Conservation (phyloP, 2,888 invertebrate species). For the Agrochola lychnidis region DNA sequence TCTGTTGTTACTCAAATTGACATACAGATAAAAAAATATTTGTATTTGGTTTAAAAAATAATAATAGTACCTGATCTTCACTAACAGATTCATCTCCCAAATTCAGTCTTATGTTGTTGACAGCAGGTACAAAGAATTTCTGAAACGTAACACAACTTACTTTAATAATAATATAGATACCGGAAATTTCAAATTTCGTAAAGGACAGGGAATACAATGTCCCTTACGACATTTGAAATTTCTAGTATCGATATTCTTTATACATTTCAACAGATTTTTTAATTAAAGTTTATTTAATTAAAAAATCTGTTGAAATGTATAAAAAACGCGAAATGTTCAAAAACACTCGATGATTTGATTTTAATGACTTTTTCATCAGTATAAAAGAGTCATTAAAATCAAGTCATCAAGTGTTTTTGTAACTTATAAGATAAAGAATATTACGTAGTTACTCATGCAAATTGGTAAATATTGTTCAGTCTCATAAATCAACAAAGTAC, state of each 20-base stretch:
- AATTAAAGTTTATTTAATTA: too few species aligned
- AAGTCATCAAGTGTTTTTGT: not conserved
- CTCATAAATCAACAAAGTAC: not conserved
- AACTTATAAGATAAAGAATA: too few species aligned
- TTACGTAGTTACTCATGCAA: too few species aligned
- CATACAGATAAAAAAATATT: too few species aligned
- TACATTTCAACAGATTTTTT: not conserved
- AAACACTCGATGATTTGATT: too few species aligned
- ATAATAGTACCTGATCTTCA: slow-evolving; percentile 92
- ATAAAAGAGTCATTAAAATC: not conserved
- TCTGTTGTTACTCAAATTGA: not conserved
- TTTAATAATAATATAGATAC: slow-evolving; percentile 5
- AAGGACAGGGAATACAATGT: too few species aligned
- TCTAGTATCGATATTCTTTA: too few species aligned
- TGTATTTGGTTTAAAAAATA: not conserved
- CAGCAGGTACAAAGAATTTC: slow-evolving; percentile 95
- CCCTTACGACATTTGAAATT: too few species aligned
- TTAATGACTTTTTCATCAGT: too few species aligned
- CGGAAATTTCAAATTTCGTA: too few species aligned
- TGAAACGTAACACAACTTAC: slow-evolving; percentile 80
- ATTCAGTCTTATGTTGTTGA: slow-evolving; percentile 94
- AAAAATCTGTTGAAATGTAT: too few species aligned
- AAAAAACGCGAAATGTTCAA: too few species aligned
- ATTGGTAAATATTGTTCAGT: not conserved
- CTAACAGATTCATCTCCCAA: slow-evolving; percentile 94